Evolutionary conservation across 2,888 invertebrate species (phyloP), one percentile per base, ranked within the genome.

Genomic region (Agrotis exclamationis): DNA sequence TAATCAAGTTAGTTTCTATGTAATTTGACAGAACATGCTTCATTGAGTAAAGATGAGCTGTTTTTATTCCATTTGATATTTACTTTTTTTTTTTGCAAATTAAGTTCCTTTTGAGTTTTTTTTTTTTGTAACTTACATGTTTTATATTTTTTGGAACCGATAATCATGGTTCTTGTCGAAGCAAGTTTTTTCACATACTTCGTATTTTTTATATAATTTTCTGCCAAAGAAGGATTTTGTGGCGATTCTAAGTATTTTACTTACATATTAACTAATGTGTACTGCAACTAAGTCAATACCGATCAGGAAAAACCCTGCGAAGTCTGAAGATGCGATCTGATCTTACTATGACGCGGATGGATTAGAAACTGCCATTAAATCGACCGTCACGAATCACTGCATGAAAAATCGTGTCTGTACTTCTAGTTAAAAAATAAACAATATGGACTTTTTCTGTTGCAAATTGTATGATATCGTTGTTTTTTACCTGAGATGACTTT

Each of bases 301-400:
- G 9, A 73, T 51, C 18, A 63, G 69, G 60, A 63, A 75, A 80
- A 84, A 54, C 51, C 56, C 50, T 24, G 11, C 11, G 5, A 9
- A 57, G 13, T 56, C 11, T 50, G 4, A 44, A 64, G 59, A 77
- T 68, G 22, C n/a, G n/a, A 75, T 80, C 22, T 45, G 18, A 70
- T 58, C 33, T 60, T n/a, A 56, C 20, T 65, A 76, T 74, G 65
- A 74, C 66, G 70, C 33, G 39, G 22, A 20, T 59, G 69, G 51
- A 82, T 76, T 62, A 75, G 70, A 71, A 78, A 75, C 77, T 53
- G 45, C 39, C 22, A 83, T 74, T 62, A 73, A 44, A 70, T 64
- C 47, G 66, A 7, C 24, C 39, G 82, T 82, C 86, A 84, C 85
- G 85, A 82, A 58, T 72, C 60, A 9, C 63, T 57, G 74, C 74